Conservation (phyloP, 1,140 invertebrate genomes). For the Macrostomum lignano region DNA sequence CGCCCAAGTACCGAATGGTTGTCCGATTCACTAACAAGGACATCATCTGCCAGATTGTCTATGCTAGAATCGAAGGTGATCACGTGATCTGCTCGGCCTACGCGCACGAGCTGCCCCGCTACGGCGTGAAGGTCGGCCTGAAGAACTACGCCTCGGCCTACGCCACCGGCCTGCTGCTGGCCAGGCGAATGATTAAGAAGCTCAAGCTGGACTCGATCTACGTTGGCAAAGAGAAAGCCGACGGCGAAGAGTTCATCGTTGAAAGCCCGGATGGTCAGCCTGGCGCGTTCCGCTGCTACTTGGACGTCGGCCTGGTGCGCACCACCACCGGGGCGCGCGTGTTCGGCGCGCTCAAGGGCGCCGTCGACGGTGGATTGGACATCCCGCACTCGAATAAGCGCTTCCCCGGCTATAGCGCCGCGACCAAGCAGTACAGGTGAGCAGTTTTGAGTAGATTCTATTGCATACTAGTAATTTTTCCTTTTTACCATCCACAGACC, state of each 20-base stretch:
- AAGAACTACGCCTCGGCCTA: slow-evolving; percentile 98
- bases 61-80: slow-evolving; percentile 83
- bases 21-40: slow-evolving; percentile 90
- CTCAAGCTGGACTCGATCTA: slow-evolving; percentile 69
- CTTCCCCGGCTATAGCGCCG: slow-evolving; percentile 82
- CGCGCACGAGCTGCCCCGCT: slow-evolving; percentile 65
- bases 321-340: slow-evolving; percentile 82
- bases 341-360: slow-evolving; percentile 95
- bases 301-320: slow-evolving; percentile 84
- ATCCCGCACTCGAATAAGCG: slow-evolving; percentile 77
- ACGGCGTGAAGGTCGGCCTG: slow-evolving; percentile 44
- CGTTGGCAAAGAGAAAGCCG: slow-evolving; percentile 53
- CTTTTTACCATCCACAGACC: no score
- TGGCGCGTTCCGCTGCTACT: slow-evolving; percentile 74
- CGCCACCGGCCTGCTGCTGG: slow-evolving; percentile 80
- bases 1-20: slow-evolving; percentile 94
- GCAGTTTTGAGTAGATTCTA: no score
- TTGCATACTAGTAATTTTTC: no score
- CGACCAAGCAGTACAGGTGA: slow-evolving; percentile 64
- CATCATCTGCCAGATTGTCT: slow-evolving; percentile 87
- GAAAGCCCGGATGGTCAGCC: slow-evolving; percentile 66
- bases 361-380: slow-evolving; percentile 86
- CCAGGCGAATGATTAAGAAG: slow-evolving; percentile 65
- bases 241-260: slow-evolving; percentile 74
- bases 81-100: slow-evolving; percentile 82